These are phyloP conservation scores for Theocolax elegans DNA, from an alignment of 1,140 invertebrate genomes.

Conservation along the genomic window DNA sequence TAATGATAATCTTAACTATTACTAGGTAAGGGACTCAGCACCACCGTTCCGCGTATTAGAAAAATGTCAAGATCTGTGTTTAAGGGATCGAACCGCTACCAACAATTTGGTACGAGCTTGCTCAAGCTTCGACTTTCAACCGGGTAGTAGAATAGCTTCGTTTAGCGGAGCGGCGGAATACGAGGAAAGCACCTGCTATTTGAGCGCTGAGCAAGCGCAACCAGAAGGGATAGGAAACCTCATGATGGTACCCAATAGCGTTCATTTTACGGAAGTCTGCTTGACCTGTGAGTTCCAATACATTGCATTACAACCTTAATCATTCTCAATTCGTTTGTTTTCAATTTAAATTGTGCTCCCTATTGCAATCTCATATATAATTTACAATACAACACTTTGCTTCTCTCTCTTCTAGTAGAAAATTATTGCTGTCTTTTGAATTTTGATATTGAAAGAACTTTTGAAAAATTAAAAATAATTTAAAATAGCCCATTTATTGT, in stretches of 20 bases:
- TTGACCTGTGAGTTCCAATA: conserved; percentile 81
- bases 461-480: too few species aligned
- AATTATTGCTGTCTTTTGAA: too few species aligned
- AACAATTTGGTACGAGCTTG: conserved; percentile 85
- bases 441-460: too few species aligned
- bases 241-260: conserved; percentile 85
- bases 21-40: conserved; percentile 79
- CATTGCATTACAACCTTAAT: too few species aligned
- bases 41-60: conserved; percentile 87
- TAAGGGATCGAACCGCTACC: conserved; percentile 81
- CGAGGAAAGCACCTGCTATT: conserved; percentile 89
- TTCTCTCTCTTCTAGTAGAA: too few species aligned
- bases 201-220: conserved; percentile 84
- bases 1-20: too few species aligned
- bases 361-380: too few species aligned
- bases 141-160: conserved; percentile 83
- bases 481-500: too few species aligned
- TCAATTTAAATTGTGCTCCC: too few species aligned
- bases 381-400: too few species aligned
- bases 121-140: conserved; percentile 90
- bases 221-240: conserved; percentile 88
- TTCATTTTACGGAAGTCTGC: conserved; percentile 91
- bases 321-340: too few species aligned
- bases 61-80: conserved; percentile 86
- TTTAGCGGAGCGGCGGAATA: conserved; percentile 86